Evolutionary conservation across 2,113 vertebrate genomes (phyloP), one percentile per base, ranked within the genome.

Genomic region (Hystrix brachyura): DNA sequence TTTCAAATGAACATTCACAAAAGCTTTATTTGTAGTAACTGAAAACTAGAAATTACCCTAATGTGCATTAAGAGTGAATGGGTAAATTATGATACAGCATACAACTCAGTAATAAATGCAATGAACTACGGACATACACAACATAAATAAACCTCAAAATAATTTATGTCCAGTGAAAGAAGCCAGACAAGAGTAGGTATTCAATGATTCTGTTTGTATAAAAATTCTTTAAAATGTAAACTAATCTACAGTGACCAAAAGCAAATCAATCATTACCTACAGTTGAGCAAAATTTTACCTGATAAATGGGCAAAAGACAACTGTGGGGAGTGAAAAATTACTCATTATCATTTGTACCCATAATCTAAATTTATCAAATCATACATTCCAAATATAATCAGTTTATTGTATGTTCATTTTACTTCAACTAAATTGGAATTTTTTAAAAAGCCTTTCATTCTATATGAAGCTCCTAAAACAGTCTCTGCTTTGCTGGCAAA

Each of bases 161-260:
- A 64, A 81, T 19, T n/a, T n/a, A 60, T 6, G 19, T 25, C 43
- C 23, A 74, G 15, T 71, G 29, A 91, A 92, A 90, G 29, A 85
- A 85, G 11, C 11, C n/a, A 91, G n/a, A 55, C 13, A 38, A 91
- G 5, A 93, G 25, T 21, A 93, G 0, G 7, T 25, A 79, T 3
- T 76, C 25, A 57, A 27, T 29, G 14, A 83, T 19, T 81, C 34
- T n/a, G 82, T 29, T 79, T 88, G 48, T 38, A 62, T 79, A 69
- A 62, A 79, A 86, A 95, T 43, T 94, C 59, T 80, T 90, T 23
- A 85, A 95, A 93, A 85, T 6, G 25, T 53, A 78, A 78, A 78
- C 29, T 76, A 76, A 78, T 78, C 27, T 53, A 46, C 9, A 74
- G 38, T 12, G 38, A 74, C 11, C 9, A 71, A 32, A 65, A 53